Percentiles rank a stretch among this genome's conserved stretches.
phyloP scores from a whole-genome alignment of 2,797 vertebrate genomes.

The Taenioides sp. region DNA sequence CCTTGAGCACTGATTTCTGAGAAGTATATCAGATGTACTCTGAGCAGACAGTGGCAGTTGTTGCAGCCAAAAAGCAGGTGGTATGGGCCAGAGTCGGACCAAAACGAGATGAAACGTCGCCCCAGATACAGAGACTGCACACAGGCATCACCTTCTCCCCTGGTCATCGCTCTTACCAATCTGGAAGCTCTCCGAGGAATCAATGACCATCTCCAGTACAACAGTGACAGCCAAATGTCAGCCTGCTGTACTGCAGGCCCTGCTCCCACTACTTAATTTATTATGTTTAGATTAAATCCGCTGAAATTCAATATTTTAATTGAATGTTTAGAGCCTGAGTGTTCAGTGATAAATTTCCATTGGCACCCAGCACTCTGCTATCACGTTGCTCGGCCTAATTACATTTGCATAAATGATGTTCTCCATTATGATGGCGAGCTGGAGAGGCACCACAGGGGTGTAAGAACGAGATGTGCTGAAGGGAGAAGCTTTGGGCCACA shows the following conservation, averaged over 20 bases:
- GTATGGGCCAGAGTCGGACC: conserved; percentile 2
- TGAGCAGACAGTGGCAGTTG: conserved; percentile 2
- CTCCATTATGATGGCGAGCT: conserved; percentile 88
- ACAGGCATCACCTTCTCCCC: conserved; percentile 40
- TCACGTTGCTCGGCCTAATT: conserved; percentile 95
- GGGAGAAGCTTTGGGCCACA: conserved; percentile 36
- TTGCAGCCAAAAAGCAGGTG: not conserved
- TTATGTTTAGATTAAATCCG: conserved; percentile 96
- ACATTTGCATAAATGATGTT: conserved; percentile 99
- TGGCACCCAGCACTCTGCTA: conserved; percentile 85
- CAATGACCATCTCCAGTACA: conserved; percentile 47
- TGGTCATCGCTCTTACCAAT: conserved; percentile 14
- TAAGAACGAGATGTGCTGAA: conserved; percentile 36
- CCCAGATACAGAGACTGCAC: conserved; percentile 31
- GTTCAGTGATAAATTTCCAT: conserved; percentile 94
- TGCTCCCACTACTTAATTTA: conserved; percentile 92
- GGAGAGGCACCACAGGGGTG: conserved; percentile 77
- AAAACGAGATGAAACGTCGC: conserved; percentile 14
- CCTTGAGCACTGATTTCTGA: not conserved
- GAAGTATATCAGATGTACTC: not conserved
- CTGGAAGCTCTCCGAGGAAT: conserved; percentile 42
- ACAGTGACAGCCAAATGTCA: conserved; percentile 55
- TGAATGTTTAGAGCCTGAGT: conserved; percentile 96
- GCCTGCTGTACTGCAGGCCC: conserved; percentile 51
- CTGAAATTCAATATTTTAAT: conserved; percentile 97